phyloP scores from a whole-genome alignment of 1,140 invertebrate genomes.

The Heliconius eleuchia region DNA sequence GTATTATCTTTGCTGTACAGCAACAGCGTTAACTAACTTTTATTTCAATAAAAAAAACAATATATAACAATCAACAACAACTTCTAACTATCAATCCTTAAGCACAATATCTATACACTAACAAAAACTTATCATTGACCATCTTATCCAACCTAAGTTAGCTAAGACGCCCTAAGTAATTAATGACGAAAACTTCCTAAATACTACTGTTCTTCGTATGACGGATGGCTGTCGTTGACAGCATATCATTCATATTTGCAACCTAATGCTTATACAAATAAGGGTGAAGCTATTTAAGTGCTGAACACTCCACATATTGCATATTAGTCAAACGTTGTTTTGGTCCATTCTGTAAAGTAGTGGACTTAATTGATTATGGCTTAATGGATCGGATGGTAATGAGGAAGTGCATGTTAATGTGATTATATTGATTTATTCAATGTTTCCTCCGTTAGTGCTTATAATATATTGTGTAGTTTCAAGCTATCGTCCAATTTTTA shows the following conservation, averaged over 20 bases:
- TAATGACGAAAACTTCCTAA: conserved; percentile 47
- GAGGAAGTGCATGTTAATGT: conserved; percentile 29
- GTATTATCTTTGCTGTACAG: too few relatives aligned
- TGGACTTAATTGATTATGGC: conserved; percentile 35
- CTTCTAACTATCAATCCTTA: background rate
- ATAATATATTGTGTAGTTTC: background rate
- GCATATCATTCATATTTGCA: conserved; percentile 22
- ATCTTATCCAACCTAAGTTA: background rate
- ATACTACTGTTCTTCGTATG: conserved; percentile 43
- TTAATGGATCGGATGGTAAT: conserved; percentile 35
- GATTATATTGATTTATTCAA: conserved; percentile 14
- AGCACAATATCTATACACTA: background rate
- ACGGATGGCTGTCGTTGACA: conserved; percentile 41
- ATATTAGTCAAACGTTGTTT: conserved; percentile 41
- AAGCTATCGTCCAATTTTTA: too few relatives aligned
- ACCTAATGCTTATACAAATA: conserved; percentile 25
- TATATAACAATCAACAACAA: background rate
- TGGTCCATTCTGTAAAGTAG: conserved; percentile 29
- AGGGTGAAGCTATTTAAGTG: conserved; percentile 18
- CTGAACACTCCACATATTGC: conserved; percentile 45
- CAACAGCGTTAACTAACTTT: too few relatives aligned
- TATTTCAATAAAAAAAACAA: background rate
- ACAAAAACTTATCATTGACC: background rate
- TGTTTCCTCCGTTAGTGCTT: background rate
- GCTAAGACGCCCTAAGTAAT: conserved; percentile 38